Conservation (phyloP, 2,888 invertebrate genomes). For the Sinelater perroti region DNA sequence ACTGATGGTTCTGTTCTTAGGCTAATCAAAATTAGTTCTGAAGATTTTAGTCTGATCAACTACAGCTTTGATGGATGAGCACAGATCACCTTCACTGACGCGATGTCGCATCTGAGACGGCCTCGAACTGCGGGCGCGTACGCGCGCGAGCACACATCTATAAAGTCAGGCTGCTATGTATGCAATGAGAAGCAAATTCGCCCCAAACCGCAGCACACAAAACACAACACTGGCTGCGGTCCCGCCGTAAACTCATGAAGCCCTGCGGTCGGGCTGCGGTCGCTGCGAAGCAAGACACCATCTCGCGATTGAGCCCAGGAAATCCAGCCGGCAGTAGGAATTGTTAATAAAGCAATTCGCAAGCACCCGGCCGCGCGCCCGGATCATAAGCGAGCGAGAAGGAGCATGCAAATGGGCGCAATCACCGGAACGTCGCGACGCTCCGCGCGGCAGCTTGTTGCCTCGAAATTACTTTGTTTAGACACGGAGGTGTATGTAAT, state of each 20-base stretch:
- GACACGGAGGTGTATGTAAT: constrained; percentile 58
- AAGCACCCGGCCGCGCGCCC: constrained; percentile 33
- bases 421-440: constrained; percentile 35
- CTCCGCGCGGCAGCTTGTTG: constrained; percentile 51
- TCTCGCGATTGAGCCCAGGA: constrained; percentile 34
- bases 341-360: constrained; percentile 40
- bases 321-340: constrained; percentile 34
- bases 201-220: constrained; percentile 51
- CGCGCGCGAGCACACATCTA: constrained; percentile 25
- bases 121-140: neutral
- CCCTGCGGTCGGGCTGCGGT: constrained; percentile 55
- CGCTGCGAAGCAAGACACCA: constrained; percentile 46
- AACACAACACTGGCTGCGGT: constrained; percentile 54
- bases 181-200: constrained; percentile 45
- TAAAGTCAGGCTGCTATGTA: constrained; percentile 38
- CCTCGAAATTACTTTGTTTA: constrained; percentile 57
- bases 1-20: too few species aligned
- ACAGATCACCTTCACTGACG: too few species aligned
- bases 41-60: too few species aligned
- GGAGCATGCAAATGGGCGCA: constrained; percentile 37
- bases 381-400: constrained; percentile 34
- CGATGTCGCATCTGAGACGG: too few species aligned
- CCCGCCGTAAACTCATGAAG: constrained; percentile 58
- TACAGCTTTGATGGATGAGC: too few species aligned
- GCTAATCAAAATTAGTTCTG: too few species aligned